phyloP scores from a whole-genome alignment of 2,797 vertebrate species.

The Vespertilio murinus region DNA sequence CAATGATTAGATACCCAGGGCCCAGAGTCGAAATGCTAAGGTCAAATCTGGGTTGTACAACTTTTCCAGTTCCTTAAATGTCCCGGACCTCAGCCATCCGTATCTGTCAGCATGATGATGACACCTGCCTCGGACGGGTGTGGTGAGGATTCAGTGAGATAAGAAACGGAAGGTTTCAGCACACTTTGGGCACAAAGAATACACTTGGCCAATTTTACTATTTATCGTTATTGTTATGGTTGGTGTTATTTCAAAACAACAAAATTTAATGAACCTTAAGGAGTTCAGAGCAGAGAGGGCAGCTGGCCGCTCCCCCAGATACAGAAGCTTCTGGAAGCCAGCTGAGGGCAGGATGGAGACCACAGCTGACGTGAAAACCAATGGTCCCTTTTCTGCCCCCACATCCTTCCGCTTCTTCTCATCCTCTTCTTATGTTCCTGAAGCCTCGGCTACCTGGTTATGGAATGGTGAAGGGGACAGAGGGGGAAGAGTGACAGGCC shows the following conservation, averaged over 20 bases:
- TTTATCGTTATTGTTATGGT: not conserved
- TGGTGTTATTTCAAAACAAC: not conserved
- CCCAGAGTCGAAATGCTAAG: not conserved
- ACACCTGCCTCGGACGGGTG: fast-evolving
- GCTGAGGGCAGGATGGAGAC: not conserved
- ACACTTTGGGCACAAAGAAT: not conserved
- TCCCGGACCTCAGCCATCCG: not conserved
- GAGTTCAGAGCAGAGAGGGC: not conserved
- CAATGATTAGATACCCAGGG: not conserved
- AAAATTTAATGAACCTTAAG: not conserved
- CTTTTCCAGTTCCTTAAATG: not conserved
- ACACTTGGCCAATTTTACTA: not conserved
- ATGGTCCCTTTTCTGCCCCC: not conserved
- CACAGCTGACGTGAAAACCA: not conserved
- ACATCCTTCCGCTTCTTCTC: not conserved
- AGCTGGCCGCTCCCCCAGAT: not conserved
- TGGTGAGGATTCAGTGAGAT: not conserved
- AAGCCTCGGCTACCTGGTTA: not conserved
- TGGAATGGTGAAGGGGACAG: not conserved
- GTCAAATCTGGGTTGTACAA: not conserved
- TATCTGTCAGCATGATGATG: fast-evolving
- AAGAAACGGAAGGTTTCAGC: not conserved
- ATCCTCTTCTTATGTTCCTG: not conserved
- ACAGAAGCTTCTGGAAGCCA: not conserved
- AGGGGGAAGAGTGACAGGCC: not conserved